phyloP scores from a whole-genome alignment of 2,113 vertebrate species.

The Anas platyrhynchos region DNA sequence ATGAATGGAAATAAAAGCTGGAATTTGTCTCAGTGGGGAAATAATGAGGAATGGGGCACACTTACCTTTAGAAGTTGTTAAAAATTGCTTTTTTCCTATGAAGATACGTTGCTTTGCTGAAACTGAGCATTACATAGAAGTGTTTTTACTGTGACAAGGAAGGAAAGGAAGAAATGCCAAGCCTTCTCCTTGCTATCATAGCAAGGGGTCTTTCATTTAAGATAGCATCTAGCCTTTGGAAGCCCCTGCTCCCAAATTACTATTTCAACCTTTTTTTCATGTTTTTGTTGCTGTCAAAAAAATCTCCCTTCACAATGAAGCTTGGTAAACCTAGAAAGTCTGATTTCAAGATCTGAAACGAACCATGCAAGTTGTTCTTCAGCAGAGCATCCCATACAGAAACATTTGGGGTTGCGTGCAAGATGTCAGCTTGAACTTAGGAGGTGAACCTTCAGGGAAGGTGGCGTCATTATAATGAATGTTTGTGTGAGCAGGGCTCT shows the following conservation, averaged over 20 bases:
- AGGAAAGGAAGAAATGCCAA: not conserved
- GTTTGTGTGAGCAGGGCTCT: not conserved
- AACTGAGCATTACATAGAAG: not conserved
- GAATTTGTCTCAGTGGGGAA: not conserved
- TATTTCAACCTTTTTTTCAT: not conserved
- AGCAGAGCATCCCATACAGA: not conserved
- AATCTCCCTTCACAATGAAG: not conserved
- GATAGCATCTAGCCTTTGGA: not conserved
- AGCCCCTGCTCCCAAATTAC: not conserved
- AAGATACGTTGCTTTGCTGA: not conserved
- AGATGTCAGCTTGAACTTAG: not conserved
- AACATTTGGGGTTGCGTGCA: not conserved
- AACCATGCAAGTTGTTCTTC: not conserved
- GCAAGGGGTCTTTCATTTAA: not conserved
- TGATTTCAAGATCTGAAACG: not conserved
- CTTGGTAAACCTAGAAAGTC: not conserved
- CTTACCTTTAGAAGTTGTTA: not conserved
- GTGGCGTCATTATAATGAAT: not conserved
- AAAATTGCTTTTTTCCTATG: not conserved
- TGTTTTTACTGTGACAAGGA: not conserved
- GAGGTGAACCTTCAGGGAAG: not conserved
- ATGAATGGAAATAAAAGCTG: not conserved
- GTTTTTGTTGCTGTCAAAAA: not conserved
- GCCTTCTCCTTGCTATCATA: not conserved
- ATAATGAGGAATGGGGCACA: not conserved